Base-by-base conservation (phyloP, 1,140 invertebrate species). In the Homarus americanus region DNA sequence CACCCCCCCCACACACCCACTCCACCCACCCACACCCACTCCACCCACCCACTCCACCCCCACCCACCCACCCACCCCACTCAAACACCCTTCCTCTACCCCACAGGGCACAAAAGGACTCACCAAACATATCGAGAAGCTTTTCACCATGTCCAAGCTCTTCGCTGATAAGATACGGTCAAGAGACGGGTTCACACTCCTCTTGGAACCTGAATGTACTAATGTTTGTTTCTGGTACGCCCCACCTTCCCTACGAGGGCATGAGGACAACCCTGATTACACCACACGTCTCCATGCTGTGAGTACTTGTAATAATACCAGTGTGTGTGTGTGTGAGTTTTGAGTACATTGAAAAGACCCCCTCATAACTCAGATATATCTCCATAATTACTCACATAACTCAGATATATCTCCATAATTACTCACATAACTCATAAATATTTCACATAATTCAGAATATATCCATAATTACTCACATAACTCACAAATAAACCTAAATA, bases 221-320 rank as follows among this genome's bases (percentile, higher is more conserved):
- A 98, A 98, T 93, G 96, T 99, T 0, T 98, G 97, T 93, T 99
- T 99, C 93, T 98, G 97, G 97, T 99, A 98, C 93, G 96, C 98
- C 75, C 98, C 98, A 0, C 95, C 94, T 7, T 96, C 95, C 20
- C 95, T 98, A 95, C 94, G 97, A 73, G 94, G 94, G 1, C 91
- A 95, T 69, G 92, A 95, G n/a, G 95, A 96, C 93, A 95, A 95
- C 73, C 94, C 94, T 1, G 96, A 78, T 5, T 75, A 75, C n/a
- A n/a, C 32, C 7, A 40, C 2, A 17, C 69, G 41, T 72, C 58
- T 73, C 49, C 24, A 53, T n/a, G 44, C 28, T n/a, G 82, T 58
- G 9, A 73, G 88, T 83, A 40, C 44, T 20, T 49, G 44, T 49
- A 49, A 10, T 15, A 49, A 49, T 49, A 49, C 7, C 44, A 49